Evolutionary conservation across 2,113 vertebrate genomes (phyloP).

Genomic region (Pseudorectes ferrugineus): DNA sequence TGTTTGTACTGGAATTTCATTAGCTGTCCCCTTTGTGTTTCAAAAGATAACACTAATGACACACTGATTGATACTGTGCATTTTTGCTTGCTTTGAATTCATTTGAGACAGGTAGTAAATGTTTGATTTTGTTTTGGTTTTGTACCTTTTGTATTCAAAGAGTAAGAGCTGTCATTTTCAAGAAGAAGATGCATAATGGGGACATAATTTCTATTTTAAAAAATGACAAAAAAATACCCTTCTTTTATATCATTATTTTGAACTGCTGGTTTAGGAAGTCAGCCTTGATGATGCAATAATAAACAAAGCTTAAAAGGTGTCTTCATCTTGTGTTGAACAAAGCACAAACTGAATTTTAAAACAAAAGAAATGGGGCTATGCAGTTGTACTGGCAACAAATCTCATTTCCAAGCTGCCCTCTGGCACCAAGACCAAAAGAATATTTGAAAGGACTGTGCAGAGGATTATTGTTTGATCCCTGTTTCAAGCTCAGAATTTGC

Average conservation of each 20-base stretch:
- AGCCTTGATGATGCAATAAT: neutral
- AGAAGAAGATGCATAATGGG: neutral
- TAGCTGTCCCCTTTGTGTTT: neutral
- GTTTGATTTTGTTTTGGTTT: neutral
- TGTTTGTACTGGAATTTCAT: neutral
- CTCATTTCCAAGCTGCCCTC: neutral
- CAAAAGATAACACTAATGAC: neutral
- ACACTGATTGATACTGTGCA: accelerated
- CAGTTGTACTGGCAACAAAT: neutral
- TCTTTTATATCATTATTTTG: neutral
- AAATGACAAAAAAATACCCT: neutral
- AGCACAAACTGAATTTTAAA: conserved; percentile 22
- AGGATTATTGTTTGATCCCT: neutral
- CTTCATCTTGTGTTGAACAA: neutral
- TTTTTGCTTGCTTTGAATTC: neutral
- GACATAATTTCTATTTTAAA: neutral
- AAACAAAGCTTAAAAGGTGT: conserved; percentile 15
- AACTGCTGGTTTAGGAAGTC: neutral
- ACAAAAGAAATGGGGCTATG: neutral
- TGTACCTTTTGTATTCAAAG: neutral
- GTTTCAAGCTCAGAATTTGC: neutral
- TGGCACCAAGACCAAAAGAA: neutral
- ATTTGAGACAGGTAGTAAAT: neutral
- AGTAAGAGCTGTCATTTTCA: neutral
- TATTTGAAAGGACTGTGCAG: neutral